phyloP scores from a whole-genome alignment of 2,113 vertebrate species.

The Dasypus novemcinctus region DNA sequence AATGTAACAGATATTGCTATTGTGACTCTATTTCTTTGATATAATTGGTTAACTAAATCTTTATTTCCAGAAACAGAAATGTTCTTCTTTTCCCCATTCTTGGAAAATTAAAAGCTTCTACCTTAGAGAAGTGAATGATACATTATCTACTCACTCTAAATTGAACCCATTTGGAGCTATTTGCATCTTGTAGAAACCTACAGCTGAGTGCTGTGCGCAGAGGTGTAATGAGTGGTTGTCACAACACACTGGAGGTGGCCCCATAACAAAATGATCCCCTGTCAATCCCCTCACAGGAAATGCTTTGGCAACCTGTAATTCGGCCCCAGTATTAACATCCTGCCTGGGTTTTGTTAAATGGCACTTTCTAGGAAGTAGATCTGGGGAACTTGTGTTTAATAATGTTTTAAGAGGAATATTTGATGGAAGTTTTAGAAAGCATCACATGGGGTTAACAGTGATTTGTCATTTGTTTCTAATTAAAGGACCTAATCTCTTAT shows the following conservation, averaged over 20 bases:
- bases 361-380: constrained; percentile 99
- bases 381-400: constrained; percentile 98
- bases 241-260: constrained; percentile 99
- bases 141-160: constrained; percentile 95
- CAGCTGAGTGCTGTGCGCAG: constrained; percentile 96
- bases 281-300: constrained; percentile 95
- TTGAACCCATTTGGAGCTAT: constrained; percentile 99
- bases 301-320: constrained; percentile 99
- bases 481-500: constrained; percentile 96
- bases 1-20: constrained; percentile 72
- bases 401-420: constrained; percentile 92
- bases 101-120: constrained; percentile 89
- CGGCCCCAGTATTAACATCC: constrained; percentile 91
- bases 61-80: constrained; percentile 77
- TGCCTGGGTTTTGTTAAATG: constrained; percentile 98
- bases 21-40: constrained; percentile 46
- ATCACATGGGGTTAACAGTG: constrained; percentile 94
- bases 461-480: constrained; percentile 98
- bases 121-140: constrained; percentile 88
- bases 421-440: constrained; percentile 91
- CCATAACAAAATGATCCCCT: constrained; percentile 98
- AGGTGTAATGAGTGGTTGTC: constrained; percentile 99
- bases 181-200: constrained; percentile 96
- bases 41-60: constrained; percentile 78
- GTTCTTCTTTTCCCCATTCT: constrained; percentile 79